Conservation (phyloP, 2,797 vertebrate species). For the Acanthornis magna region DNA sequence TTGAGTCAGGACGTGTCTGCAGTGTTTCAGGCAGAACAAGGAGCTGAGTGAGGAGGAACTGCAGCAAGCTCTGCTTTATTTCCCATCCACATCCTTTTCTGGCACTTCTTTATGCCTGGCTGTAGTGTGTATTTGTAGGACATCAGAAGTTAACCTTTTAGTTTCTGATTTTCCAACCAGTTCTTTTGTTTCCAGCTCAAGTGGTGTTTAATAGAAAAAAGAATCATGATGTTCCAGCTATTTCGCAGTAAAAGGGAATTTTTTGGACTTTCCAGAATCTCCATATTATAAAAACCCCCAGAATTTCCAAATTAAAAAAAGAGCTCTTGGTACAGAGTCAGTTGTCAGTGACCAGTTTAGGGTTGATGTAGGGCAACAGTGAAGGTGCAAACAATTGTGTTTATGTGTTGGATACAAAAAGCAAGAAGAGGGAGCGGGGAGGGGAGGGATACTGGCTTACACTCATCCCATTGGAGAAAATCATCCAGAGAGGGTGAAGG, state of each 20-base stretch:
- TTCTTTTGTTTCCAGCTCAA: neutral
- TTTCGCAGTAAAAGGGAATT: neutral
- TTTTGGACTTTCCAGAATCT: slow-evolving; percentile 14
- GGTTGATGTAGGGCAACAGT: neutral
- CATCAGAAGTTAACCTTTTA: slow-evolving; percentile 40
- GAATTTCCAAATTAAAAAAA: neutral
- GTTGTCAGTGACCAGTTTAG: neutral
- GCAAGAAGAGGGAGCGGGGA: neutral
- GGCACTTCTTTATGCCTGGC: slow-evolving; percentile 22
- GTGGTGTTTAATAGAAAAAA: neutral
- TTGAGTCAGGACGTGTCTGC: neutral
- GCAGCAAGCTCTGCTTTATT: slow-evolving; percentile 27
- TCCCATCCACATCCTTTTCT: slow-evolving; percentile 52
- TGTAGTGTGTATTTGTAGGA: neutral
- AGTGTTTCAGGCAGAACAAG: slow-evolving; percentile 29
- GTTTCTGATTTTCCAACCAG: neutral
- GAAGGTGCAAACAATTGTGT: neutral
- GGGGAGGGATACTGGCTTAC: neutral
- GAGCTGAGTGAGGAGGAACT: slow-evolving; percentile 25
- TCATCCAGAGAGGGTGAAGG: neutral
- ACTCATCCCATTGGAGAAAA: neutral
- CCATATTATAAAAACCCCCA: fast-evolving
- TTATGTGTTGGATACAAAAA: neutral
- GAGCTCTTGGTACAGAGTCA: neutral
- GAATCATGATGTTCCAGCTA: neutral